Evolutionary conservation across 2,113 vertebrate species (phyloP).

Genomic region (Rallus limicola): DNA sequence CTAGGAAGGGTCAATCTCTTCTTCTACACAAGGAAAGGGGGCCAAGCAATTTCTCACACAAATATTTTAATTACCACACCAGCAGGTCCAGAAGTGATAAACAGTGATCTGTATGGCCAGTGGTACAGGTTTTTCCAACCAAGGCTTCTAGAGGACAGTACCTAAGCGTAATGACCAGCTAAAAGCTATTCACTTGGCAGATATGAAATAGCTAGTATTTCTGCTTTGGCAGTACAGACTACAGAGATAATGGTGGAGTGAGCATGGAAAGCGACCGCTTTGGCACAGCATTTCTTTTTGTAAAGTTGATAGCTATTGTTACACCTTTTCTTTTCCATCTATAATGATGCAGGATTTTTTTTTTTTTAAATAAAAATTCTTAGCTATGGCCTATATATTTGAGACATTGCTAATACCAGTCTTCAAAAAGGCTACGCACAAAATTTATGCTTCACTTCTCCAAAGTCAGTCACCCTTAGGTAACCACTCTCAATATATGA

Average conservation of each 20-base stretch:
- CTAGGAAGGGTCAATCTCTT: not conserved
- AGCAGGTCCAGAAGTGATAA: too few species aligned
- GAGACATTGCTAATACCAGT: not conserved
- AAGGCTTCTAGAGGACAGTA: not conserved
- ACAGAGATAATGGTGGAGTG: not conserved
- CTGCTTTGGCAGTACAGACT: not conserved
- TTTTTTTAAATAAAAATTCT: not conserved
- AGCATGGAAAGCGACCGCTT: not conserved
- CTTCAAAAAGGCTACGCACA: not conserved
- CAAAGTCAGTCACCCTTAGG: not conserved
- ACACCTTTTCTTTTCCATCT: not conserved
- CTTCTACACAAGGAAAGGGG: not conserved
- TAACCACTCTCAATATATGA: not conserved
- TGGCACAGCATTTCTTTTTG: not conserved
- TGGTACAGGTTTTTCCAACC: not conserved
- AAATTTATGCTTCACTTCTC: not conserved
- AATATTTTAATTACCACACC: not conserved
- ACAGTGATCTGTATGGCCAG: not conserved
- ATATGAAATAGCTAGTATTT: not conserved
- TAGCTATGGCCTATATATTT: accelerated
- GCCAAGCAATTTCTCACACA: not conserved
- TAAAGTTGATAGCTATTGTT: not conserved
- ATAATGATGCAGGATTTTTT: not conserved
- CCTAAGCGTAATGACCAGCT: not conserved
- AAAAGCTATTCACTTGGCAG: not conserved